Evolutionary conservation across 2,888 invertebrate species (phyloP), one percentile per base, ranked within the genome.

Genomic region (Dasypolia templi): DNA sequence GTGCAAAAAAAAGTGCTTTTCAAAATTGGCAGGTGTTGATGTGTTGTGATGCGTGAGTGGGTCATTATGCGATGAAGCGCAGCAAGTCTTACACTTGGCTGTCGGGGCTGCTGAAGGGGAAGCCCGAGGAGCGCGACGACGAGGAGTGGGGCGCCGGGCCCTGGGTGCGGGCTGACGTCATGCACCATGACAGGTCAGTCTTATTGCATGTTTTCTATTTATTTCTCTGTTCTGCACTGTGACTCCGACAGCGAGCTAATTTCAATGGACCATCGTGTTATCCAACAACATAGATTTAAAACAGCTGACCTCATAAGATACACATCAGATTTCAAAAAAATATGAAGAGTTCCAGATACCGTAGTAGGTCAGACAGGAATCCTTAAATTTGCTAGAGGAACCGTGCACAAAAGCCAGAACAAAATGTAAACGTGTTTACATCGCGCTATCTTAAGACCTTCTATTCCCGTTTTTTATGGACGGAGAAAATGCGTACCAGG

Each of bases 1-100:
- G 59, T 70, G 65, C n/a, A 12, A 46, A 14, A 42, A 49, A 66
- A 19, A 42, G 39, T 67, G 56, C 32, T 49, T 53, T 58, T 63
- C 19, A 39, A 55, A 67, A 61, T 61, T 32, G 29, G 32, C 59
- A 71, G 42, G 86, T 77, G 87, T 12, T 26, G 87, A 32, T 26
- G 77, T 87, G 87, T 85, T 75, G 89, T 86, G 87, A 84, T 61
- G 82, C 26, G 72, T 58, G 62, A 35, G 65, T 32, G 59, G 17
- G 55, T 9, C 26, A 68, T 65, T 19, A 71, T 69, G 82, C 81
- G 78, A 96, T 96, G 96, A 95, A 95, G 90, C 94, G 96, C 78
- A 95, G 95, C 86, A 95, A 95, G 92, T 96, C 96, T 71, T 95
- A 95, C 90, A 94, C 95, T 88, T 95, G 96, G 96, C 93, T 96